Evolutionary conservation across 1,140 invertebrate species (phyloP).

Genomic region (Drosophila lacertosa): DNA sequence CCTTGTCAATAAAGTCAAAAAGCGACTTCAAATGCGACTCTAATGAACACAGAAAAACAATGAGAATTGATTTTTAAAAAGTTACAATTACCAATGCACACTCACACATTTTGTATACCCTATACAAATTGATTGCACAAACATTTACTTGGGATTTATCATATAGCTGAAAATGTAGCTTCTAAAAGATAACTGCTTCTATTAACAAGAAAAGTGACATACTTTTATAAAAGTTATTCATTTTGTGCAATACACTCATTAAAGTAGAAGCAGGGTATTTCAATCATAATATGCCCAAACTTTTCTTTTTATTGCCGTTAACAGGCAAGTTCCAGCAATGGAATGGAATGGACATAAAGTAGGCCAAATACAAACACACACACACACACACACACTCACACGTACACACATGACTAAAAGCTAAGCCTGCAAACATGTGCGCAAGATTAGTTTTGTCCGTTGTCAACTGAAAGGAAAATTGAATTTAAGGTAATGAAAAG

Average conservation of each 20-base stretch:
- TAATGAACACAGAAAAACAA: constrained; percentile 67
- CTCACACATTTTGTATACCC: constrained; percentile 23
- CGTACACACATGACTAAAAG: constrained; percentile 37
- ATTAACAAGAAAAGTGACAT: no score
- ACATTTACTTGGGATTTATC: not conserved
- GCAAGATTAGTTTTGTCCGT: constrained; percentile 39
- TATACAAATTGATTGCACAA: not conserved
- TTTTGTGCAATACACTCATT: no score
- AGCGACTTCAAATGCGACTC: constrained; percentile 47
- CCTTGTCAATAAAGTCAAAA: constrained; percentile 73
- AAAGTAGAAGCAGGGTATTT: constrained; percentile 6
- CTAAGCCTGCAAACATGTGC: constrained; percentile 33
- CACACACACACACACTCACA: constrained; percentile 9
- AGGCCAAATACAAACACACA: constrained; percentile 53
- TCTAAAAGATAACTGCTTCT: not conserved
- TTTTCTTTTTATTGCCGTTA: constrained; percentile 40
- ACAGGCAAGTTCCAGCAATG: constrained; percentile 46
- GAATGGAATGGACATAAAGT: constrained; percentile 72
- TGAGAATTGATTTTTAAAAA: constrained; percentile 61
- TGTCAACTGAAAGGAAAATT: constrained; percentile 78
- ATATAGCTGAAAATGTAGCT: not conserved
- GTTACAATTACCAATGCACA: constrained; percentile 48
- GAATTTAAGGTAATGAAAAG: constrained; percentile 69
- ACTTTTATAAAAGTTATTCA: no score
- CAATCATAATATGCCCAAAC: not conserved